Evolutionary conservation across 2,888 invertebrate genomes (phyloP).

Genomic region (Megaustenia siamemsis): DNA sequence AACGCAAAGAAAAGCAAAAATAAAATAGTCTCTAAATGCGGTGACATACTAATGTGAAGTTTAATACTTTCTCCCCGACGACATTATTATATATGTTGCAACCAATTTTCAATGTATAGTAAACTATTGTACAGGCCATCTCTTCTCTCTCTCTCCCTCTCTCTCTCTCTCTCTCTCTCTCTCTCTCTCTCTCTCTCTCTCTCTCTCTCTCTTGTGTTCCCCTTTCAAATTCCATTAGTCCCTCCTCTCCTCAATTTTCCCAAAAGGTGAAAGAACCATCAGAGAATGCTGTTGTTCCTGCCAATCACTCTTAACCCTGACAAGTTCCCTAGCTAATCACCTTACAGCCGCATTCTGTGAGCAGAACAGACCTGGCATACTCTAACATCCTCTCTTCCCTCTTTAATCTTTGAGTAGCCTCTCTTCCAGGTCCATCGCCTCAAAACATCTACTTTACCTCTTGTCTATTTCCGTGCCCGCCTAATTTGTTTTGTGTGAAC

Average conservation of each 20-base stretch:
- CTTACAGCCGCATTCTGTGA: background rate
- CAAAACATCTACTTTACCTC: too few relatives aligned
- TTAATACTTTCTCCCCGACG: too few relatives aligned
- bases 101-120: too few relatives aligned
- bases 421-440: background rate
- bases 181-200: background rate
- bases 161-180: too few relatives aligned
- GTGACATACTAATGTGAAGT: too few relatives aligned
- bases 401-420: too few relatives aligned
- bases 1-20: too few relatives aligned
- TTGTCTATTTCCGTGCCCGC: background rate
- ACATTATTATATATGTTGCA: too few relatives aligned
- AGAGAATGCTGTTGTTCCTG: slow-evolving; percentile 16
- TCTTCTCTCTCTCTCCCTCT: too few relatives aligned
- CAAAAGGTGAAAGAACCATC: slow-evolving; percentile 12
- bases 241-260: background rate
- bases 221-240: background rate
- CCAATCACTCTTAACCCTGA: slow-evolving; percentile 25
- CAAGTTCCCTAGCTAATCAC: slow-evolving; percentile 31
- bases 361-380: background rate
- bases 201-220: background rate
- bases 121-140: too few relatives aligned
- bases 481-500: too few relatives aligned
- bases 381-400: background rate
- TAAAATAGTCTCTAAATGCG: too few relatives aligned